Base-by-base conservation (phyloP, 1,140 invertebrate species). In the Procambarus clarkii region DNA sequence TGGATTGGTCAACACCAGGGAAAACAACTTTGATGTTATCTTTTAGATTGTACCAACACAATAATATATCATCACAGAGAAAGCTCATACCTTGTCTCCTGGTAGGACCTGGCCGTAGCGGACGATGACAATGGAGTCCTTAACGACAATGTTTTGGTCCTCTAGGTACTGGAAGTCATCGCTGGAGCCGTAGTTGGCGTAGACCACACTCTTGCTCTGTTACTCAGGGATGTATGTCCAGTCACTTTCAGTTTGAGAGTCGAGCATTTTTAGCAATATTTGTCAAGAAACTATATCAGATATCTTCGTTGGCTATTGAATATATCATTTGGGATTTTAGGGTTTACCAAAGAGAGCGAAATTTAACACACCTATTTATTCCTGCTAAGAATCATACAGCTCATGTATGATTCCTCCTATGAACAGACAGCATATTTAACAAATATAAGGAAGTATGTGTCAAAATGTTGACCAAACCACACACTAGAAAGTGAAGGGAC, bases 101-200 rank as follows among this genome's bases (percentile, higher is more conserved):
- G 95, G 94, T 86, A 95, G 95, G 21, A 95, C 94, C 58, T 94
- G 94, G 15, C 95, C 95, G 34, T 92, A 92, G 69, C 90, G 50
- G 21, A 95, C 93, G 15, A 96, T 92, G 13, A 95, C 93, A 86
- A 96, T 95, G 86, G 93, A 94, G 2, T 94, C 94, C 8, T 93
- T 93, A 3, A 95, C 91, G n/a, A 93, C 87, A 34, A 95, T 93
- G 44, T 91, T 80, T 0, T 50, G 0, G 21, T 50, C 24, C 8
- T 15, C 46, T 2, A 80, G 79, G 79, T 15, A 21, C n/a, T 50
- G 79, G 46, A 80, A 80, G 24, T 80, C 79, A 15, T 80, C 13
- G 11, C 54, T 15, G 46, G 46, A 54, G 0, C 79, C 79, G 44
- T 80, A 80, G 21, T 80, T 80, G 15, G 79, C 79, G 44, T 80